A percentile compares a stretch with the other conserved stretches of the same genome.
These are phyloP conservation scores for Scolopax rusticola DNA, from an alignment of 2,797 vertebrate genomes.

Conservation along the genomic window DNA sequence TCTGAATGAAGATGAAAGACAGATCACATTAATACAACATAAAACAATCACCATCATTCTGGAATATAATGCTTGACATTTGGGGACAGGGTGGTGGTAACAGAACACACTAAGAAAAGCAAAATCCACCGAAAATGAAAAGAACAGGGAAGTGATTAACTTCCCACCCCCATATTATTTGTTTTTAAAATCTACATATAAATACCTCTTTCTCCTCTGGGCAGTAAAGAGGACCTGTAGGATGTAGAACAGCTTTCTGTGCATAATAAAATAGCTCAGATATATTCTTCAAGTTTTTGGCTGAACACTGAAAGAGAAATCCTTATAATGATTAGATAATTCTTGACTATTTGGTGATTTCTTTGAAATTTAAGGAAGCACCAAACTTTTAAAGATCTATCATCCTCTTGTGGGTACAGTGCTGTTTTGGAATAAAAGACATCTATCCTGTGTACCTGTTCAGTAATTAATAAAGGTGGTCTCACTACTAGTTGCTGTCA, in stretches of 20 bases:
- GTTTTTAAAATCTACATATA: background rate
- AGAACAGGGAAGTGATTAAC: background rate
- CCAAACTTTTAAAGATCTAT: background rate
- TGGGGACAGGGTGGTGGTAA: background rate
- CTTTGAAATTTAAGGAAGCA: constrained; percentile 2
- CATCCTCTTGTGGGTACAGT: background rate
- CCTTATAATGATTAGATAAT: background rate
- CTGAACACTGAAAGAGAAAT: constrained; percentile 89
- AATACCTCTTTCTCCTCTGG: constrained; percentile 94
- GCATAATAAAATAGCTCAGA: constrained; percentile 98
- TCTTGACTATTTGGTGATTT: background rate
- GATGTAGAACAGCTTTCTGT: constrained; percentile 96
- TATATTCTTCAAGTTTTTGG: constrained; percentile 98
- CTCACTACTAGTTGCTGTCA: background rate
- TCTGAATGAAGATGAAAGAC: background rate
- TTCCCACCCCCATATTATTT: background rate
- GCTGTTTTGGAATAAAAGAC: background rate
- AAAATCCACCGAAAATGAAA: background rate
- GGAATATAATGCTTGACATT: background rate
- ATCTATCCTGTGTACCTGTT: background rate
- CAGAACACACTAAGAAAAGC: background rate
- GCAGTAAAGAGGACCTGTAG: constrained; percentile 95
- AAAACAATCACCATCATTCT: background rate
- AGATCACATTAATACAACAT: background rate
- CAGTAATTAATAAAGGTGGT: background rate